Evolutionary conservation across 1,140 invertebrate species (phyloP).

Genomic region (Hypothenemus hampei): DNA sequence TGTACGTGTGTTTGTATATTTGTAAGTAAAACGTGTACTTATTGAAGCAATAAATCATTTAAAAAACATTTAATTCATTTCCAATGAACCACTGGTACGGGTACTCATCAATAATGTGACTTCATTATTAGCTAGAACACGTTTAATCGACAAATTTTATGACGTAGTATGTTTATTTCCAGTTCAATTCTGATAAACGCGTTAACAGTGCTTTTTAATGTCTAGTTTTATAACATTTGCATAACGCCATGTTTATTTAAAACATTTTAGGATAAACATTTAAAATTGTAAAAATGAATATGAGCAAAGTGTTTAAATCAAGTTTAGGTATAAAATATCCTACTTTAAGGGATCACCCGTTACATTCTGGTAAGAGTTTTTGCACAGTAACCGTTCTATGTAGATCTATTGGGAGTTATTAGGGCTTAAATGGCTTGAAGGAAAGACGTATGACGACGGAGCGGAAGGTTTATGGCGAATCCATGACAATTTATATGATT

Average conservation of each 20-base stretch:
- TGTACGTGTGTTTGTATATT: slow-evolving; percentile 5
- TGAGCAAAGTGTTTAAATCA: slow-evolving; percentile 25
- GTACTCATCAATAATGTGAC: too few species aligned
- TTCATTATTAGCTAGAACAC: too few species aligned
- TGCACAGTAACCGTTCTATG: neutral
- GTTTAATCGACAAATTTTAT: too few species aligned
- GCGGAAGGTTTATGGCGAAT: slow-evolving; percentile 76
- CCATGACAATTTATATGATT: slow-evolving; percentile 69
- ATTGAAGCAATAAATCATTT: neutral
- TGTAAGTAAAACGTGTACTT: neutral
- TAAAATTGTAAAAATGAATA: too few species aligned
- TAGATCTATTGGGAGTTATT: neutral
- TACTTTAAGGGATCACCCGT: slow-evolving; percentile 47
- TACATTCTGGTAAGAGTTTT: slow-evolving; percentile 40
- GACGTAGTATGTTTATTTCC: too few species aligned
- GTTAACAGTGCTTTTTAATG: too few species aligned
- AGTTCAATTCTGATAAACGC: too few species aligned
- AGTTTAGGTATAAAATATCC: slow-evolving; percentile 48
- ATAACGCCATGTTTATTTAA: too few species aligned
- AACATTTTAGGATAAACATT: too few species aligned
- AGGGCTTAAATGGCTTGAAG: slow-evolving; percentile 52
- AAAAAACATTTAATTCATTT: too few species aligned
- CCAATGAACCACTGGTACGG: too few species aligned
- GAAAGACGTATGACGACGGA: slow-evolving; percentile 63
- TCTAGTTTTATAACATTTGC: too few species aligned